phyloP scores from a whole-genome alignment of 1,140 invertebrate species.

The Camponotus floridanus region DNA sequence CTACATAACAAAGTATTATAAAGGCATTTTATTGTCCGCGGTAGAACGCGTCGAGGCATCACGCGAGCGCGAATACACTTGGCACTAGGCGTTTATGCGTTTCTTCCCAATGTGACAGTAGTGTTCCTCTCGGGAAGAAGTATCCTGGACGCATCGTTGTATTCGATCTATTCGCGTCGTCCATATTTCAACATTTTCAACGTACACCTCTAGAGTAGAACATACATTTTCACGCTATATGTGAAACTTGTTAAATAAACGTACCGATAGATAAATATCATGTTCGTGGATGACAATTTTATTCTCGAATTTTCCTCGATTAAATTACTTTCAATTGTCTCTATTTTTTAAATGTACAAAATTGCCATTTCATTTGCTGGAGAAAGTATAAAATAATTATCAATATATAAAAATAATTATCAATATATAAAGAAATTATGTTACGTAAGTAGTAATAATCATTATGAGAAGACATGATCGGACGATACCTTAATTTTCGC shows the following conservation, averaged over 20 bases:
- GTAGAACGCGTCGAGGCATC: slow-evolving; percentile 67
- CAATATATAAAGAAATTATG: background rate
- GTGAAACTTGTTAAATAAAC: background rate
- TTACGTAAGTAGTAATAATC: background rate
- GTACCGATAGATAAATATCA: too few relatives aligned
- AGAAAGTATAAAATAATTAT: background rate
- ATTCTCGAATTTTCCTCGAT: background rate
- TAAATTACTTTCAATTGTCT: background rate
- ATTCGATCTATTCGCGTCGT: slow-evolving; percentile 7
- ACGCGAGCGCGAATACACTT: slow-evolving; percentile 20
- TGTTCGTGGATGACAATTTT: too few relatives aligned
- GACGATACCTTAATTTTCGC: background rate
- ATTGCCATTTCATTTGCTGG: background rate
- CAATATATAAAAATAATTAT: background rate
- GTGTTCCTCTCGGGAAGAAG: background rate
- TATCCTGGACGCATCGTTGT: background rate
- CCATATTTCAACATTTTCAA: slow-evolving; percentile 28
- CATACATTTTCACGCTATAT: background rate
- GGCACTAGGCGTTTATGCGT: slow-evolving; percentile 60
- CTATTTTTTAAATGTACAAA: background rate
- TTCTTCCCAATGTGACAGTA: slow-evolving; percentile 44
- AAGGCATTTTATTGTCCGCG: slow-evolving; percentile 82
- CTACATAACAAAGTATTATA: slow-evolving; percentile 80
- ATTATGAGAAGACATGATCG: too few relatives aligned
- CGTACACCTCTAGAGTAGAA: background rate